These are phyloP conservation scores for Phaenicophaeus curvirostris DNA, from an alignment of 2,797 vertebrate genomes.

Conservation along the genomic window DNA sequence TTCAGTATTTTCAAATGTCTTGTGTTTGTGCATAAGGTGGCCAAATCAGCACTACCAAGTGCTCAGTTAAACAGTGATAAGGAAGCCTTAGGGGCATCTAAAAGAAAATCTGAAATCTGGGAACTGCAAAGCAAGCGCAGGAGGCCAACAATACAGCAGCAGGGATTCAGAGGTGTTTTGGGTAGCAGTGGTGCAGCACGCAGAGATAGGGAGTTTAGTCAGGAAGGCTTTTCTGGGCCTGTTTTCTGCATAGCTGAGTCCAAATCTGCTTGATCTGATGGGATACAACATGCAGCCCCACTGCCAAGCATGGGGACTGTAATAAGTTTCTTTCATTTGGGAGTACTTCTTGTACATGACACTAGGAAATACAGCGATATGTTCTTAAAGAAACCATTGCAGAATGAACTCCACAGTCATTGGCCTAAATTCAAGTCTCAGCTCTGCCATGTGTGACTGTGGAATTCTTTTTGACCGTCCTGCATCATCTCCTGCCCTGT, in stretches of 20 bases:
- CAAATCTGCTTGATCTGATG: not conserved
- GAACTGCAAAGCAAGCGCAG: not conserved
- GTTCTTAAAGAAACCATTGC: not conserved
- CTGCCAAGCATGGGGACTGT: too few relatives aligned
- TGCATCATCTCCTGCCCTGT: not conserved
- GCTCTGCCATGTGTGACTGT: not conserved
- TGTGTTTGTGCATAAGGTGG: not conserved
- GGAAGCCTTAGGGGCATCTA: not conserved
- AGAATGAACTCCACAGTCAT: accelerated
- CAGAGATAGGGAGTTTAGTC: not conserved
- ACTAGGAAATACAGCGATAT: not conserved
- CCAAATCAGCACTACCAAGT: not conserved
- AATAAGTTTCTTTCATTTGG: not conserved
- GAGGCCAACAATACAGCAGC: not conserved
- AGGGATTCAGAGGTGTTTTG: not conserved
- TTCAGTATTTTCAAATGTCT: not conserved
- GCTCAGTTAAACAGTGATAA: not conserved
- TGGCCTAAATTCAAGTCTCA: not conserved
- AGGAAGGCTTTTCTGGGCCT: not conserved
- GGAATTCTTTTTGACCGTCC: not conserved
- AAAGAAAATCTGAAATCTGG: not conserved
- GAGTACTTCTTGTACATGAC: not conserved
- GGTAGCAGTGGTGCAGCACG: not conserved
- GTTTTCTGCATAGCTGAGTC: not conserved
- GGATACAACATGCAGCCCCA: not conserved